These are phyloP conservation scores for Tragelaphus buxtoni DNA, from an alignment of 2,113 vertebrate species.

Conservation along the genomic window DNA sequence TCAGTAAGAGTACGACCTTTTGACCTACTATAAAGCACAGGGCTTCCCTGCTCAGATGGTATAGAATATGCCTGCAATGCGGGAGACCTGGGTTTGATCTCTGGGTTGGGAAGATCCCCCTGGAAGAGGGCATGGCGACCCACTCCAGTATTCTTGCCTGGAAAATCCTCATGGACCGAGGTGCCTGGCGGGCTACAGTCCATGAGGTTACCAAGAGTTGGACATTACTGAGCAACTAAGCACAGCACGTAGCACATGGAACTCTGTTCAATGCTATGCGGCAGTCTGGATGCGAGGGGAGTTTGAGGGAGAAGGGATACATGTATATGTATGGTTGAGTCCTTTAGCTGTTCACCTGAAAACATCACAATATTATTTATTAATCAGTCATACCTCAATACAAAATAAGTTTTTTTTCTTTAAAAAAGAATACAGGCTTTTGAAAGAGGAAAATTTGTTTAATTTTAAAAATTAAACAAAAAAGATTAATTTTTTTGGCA, in stretches of 20 bases:
- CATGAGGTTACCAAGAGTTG: not conserved
- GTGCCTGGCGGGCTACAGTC: fast-evolving
- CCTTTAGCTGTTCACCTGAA: fast-evolving
- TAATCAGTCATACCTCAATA: not conserved
- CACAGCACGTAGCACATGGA: not conserved
- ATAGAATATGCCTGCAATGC: not conserved
- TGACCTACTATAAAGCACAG: not conserved
- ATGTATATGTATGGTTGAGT: not conserved
- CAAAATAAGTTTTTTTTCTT: not conserved
- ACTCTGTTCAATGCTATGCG: fast-evolving
- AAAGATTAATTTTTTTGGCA: not conserved
- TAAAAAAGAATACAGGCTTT: not conserved
- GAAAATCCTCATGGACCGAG: not conserved
- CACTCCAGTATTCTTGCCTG: not conserved
- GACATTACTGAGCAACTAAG: not conserved
- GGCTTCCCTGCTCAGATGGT: not conserved
- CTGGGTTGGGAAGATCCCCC: not conserved
- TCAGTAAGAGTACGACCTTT: not conserved
- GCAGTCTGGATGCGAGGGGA: not conserved
- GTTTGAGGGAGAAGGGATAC: not conserved
- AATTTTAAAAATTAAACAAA: too few relatives aligned
- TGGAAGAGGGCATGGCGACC: not conserved
- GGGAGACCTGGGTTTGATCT: not conserved
- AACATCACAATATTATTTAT: not conserved
- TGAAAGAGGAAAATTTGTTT: not conserved